Percentiles rank a stretch among this genome's conserved stretches.
These are phyloP conservation scores for Proterorhinus semilunaris DNA, from an alignment of 2,113 vertebrate genomes.

Conservation along the genomic window DNA sequence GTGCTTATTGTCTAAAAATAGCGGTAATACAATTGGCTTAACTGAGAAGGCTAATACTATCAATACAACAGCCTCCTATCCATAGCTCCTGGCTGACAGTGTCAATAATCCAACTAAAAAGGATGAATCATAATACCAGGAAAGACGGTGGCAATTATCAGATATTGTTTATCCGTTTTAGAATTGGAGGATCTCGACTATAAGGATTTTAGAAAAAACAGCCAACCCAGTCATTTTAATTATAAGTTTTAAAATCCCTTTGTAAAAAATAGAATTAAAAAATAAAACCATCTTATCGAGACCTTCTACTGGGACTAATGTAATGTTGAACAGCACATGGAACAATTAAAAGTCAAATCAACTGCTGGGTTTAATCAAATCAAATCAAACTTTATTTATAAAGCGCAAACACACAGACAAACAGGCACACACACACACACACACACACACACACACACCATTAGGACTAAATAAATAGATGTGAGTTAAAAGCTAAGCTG, in stretches of 20 bases:
- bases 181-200: not conserved
- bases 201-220: not conserved
- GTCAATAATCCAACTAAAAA: not conserved
- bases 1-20: constrained; percentile 69
- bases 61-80: constrained; percentile 19
- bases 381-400: too few species aligned
- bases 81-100: constrained; percentile 14
- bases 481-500: too few species aligned
- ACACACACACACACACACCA: too few species aligned
- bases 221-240: too few species aligned
- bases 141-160: not conserved
- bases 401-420: too few species aligned
- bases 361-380: constrained; percentile 1
- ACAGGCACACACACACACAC: too few species aligned
- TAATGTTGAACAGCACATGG: constrained; percentile 29
- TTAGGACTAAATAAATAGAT: too few species aligned
- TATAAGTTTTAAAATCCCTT: not conserved
- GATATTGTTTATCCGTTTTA: not conserved
- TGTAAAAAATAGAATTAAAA: constrained; percentile 31
- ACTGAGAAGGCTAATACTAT: constrained; percentile 18
- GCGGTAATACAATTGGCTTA: constrained; percentile 58
- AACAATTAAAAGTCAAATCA: constrained; percentile 51
- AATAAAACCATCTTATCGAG: constrained; percentile 24
- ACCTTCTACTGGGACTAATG: constrained; percentile 28
- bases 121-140: too few species aligned